Conservation (phyloP, 2,113 vertebrate species). For the Nipponia nippon region DNA sequence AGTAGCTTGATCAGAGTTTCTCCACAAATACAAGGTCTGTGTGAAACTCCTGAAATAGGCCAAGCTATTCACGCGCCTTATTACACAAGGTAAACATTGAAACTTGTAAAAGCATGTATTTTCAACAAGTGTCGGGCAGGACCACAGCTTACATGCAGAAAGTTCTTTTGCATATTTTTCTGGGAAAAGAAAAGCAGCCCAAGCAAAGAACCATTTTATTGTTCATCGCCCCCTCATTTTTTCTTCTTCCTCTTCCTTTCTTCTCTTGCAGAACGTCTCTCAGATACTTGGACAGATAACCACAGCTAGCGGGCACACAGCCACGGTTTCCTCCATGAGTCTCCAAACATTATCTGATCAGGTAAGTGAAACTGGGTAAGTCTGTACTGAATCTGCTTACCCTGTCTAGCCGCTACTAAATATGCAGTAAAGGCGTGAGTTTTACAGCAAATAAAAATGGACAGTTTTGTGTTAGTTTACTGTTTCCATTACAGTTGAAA, state of each 20-base stretch:
- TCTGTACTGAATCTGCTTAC: neutral
- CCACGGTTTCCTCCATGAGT: neutral
- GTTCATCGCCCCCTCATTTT: neutral
- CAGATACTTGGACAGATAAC: neutral
- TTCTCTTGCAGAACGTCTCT: constrained; percentile 6
- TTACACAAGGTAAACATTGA: neutral
- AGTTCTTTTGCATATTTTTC: neutral
- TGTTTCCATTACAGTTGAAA: neutral
- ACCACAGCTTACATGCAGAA: neutral
- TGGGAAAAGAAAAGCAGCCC: neutral
- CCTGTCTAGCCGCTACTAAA: neutral
- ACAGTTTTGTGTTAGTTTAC: neutral
- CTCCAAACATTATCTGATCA: neutral
- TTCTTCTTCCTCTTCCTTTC: neutral
- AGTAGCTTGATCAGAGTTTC: neutral
- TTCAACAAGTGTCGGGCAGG: neutral
- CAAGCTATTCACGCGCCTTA: neutral
- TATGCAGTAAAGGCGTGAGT: neutral
- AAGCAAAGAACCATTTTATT: neutral
- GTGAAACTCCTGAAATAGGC: neutral
- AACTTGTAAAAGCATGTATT: neutral
- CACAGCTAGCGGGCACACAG: neutral
- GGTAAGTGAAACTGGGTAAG: neutral
- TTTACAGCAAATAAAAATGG: neutral
- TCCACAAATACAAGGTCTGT: neutral